A percentile compares a stretch with the other conserved stretches of the same genome.
These are phyloP conservation scores for Ramphastos sulfuratus DNA, from an alignment of 2,113 vertebrate genomes.

Conservation along the genomic window DNA sequence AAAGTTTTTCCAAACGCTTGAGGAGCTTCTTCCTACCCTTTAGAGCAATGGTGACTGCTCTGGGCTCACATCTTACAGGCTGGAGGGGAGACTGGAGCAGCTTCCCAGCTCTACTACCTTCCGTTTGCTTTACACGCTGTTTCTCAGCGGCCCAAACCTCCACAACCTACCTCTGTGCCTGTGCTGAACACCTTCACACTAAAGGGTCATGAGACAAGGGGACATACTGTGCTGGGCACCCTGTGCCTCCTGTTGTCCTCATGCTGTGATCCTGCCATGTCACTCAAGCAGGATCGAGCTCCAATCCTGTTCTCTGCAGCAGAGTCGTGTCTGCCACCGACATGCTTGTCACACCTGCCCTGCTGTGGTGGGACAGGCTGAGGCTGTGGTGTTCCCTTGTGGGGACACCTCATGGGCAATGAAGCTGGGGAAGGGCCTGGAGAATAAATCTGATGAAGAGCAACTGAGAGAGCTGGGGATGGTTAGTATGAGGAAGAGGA, in stretches of 20 bases:
- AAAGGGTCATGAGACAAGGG: neutral
- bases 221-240: neutral
- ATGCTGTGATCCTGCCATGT: neutral
- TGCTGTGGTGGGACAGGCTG: neutral
- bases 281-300: neutral
- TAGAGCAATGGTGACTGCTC: neutral
- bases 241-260: neutral
- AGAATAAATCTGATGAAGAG: too few species aligned
- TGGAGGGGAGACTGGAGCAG: neutral
- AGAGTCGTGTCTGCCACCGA: neutral
- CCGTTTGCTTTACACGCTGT: neutral
- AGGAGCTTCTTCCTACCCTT: neutral
- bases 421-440: too few species aligned
- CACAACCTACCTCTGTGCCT: neutral
- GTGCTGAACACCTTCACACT: neutral
- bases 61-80: neutral
- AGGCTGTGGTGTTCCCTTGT: too few species aligned
- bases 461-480: too few species aligned
- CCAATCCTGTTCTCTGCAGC: constrained; percentile 34
- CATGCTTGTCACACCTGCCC: neutral
- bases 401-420: neutral
- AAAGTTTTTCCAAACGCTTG: neutral
- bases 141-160: neutral
- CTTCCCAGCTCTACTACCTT: neutral
- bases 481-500: too few species aligned